These are phyloP conservation scores for Corythornis leucogaster DNA, from an alignment of 2,797 vertebrate species.

Conservation along the genomic window DNA sequence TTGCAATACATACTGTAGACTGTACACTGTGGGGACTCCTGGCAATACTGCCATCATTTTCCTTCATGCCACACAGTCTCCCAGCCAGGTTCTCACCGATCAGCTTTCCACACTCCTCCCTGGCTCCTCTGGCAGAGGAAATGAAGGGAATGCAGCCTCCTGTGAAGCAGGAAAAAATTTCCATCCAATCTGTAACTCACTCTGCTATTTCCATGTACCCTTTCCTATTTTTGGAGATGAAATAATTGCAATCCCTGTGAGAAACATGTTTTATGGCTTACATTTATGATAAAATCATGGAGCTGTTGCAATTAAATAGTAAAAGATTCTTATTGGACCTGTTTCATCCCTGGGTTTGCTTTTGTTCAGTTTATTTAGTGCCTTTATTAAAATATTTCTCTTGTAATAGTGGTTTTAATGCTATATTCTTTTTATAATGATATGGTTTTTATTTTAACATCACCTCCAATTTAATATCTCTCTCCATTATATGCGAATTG, in stretches of 20 bases:
- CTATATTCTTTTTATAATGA: slow-evolving; percentile 45
- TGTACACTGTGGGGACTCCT: background rate
- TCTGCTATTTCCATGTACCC: background rate
- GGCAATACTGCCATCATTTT: background rate
- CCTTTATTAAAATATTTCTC: background rate
- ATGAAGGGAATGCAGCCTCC: background rate
- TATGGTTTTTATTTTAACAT: slow-evolving; percentile 61
- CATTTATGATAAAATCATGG: slow-evolving; percentile 29
- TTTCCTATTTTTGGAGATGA: background rate
- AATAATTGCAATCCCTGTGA: background rate
- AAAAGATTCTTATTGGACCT: background rate
- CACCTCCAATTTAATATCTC: slow-evolving; percentile 62
- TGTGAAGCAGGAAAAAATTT: background rate
- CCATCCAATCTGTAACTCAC: background rate
- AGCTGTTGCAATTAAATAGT: slow-evolving; percentile 55
- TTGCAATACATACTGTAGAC: background rate
- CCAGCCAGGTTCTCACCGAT: background rate
- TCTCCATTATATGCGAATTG: slow-evolving; percentile 56
- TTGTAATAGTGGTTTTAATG: slow-evolving; percentile 3
- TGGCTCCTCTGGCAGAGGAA: background rate
- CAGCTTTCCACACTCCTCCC: background rate
- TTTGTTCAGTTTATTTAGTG: slow-evolving; percentile 35
- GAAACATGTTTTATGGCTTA: slow-evolving; percentile 11
- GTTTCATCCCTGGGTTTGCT: background rate
- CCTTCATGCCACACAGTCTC: background rate